Base-by-base conservation (phyloP, 2,113 vertebrate genomes). In the Siniperca chuatsi region DNA sequence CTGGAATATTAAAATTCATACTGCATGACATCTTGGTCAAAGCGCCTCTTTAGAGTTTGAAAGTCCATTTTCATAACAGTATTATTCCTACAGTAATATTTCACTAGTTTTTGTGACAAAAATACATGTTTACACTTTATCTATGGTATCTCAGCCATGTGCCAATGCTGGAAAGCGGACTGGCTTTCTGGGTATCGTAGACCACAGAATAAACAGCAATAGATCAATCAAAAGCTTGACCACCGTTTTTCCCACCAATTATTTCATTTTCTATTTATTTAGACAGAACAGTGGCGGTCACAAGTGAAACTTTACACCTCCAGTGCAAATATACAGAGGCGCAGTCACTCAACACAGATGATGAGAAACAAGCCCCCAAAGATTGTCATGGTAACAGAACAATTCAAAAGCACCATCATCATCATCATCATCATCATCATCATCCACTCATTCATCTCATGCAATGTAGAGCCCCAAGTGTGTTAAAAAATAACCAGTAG, bases 301-400 rank as follows among this genome's bases (percentile, higher is more conserved):
- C 37, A n/a, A 21, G 20, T 50, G 10, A 86, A 68, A 84, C 66
- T 44, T 67, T 37, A 77, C 64, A 83, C 65, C 73, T 75, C 78
- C 33, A 80, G 69, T 78, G 71, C 70, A 79, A 75, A 23, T 84
- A 76, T 40, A 54, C 46, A 66, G 84, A 90, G 87, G 81, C 68
- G 23, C 58, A 64, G 70, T 82, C 70, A 64, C 76, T 73, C 71
- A 65, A 64, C 33, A 70, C 54, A 60, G 73, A 65, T 25, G 44
- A 85, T 1, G 61, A 78, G 35, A 85, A 83, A 82, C 23, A 62
- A 84, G 82, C 79, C 60, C 61, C 67, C 9, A 50, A 60, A 83
- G 93, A 94, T 93, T 94, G 92, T 93, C 92, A 76, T 60, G 48
- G 89, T 87, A 72, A 88, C 57, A 76, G 65, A 81, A 70, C 58